Percentiles rank a stretch among this genome's conserved stretches.
Evolutionary conservation across 35 echinoderm and acorn worm genomes (phyloP).

Genomic region (Antedon bifida): DNA sequence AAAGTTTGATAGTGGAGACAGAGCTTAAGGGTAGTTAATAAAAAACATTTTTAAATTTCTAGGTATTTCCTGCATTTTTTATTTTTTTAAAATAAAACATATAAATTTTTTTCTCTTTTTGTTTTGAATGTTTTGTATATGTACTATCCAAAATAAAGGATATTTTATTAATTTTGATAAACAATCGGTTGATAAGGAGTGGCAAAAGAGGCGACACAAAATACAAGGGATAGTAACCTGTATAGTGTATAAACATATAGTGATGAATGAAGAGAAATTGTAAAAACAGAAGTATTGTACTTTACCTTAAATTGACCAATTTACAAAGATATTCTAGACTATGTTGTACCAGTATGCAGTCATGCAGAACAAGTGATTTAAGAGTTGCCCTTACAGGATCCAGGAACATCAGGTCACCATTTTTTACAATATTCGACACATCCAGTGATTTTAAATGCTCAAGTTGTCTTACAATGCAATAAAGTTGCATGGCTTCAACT

Average conservation of each 20-base stretch:
- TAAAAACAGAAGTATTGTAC: not conserved
- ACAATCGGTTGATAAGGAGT: too few relatives aligned
- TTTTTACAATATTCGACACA: constrained; percentile 62
- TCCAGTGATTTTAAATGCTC: constrained; percentile 44
- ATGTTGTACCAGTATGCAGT: constrained; percentile 49
- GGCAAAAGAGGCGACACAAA: not conserved
- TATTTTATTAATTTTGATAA: constrained; percentile 1
- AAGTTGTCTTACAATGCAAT: constrained; percentile 37
- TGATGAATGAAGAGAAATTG: too few relatives aligned
- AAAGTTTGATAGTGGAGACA: too few relatives aligned
- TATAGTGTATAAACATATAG: too few relatives aligned
- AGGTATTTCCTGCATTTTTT: too few relatives aligned
- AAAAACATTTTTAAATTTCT: too few relatives aligned
- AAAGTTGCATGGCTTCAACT: constrained; percentile 40
- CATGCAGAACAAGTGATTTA: constrained; percentile 61
- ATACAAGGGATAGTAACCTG: not conserved
- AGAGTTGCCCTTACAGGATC: constrained; percentile 24
- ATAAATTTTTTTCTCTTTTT: too few relatives aligned
- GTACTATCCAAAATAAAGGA: too few relatives aligned
- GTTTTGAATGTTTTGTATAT: too few relatives aligned
- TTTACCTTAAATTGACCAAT: constrained; percentile 53
- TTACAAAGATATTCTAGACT: constrained; percentile 47
- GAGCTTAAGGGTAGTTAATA: too few relatives aligned
- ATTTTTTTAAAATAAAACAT: too few relatives aligned
- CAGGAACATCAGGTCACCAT: constrained; percentile 68